A percentile compares a stretch with the other conserved stretches of the same genome.
These are phyloP conservation scores for Centropristis striata DNA, from an alignment of 2,113 vertebrate species.

Conservation along the genomic window DNA sequence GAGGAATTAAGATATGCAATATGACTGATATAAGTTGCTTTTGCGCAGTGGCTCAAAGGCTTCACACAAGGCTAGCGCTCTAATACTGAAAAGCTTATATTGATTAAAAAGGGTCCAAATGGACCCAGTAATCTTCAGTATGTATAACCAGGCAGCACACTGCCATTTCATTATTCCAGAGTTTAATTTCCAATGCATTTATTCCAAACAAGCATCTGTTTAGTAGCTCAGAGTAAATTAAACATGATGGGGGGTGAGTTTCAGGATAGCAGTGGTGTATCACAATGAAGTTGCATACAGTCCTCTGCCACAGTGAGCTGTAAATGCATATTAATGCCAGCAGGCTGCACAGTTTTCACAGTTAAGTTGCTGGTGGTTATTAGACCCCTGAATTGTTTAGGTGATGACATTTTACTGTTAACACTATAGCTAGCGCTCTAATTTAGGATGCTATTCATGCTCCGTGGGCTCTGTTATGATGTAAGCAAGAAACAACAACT, in stretches of 20 bases:
- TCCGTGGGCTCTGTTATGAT: constrained; percentile 12
- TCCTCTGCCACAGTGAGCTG: constrained; percentile 60
- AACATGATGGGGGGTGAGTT: constrained; percentile 79
- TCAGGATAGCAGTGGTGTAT: constrained; percentile 53
- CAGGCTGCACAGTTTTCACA: constrained; percentile 58
- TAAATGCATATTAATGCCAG: constrained; percentile 70
- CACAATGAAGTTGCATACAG: constrained; percentile 53
- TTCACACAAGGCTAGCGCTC: constrained; percentile 30
- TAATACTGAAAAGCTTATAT: constrained; percentile 59
- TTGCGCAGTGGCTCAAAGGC: constrained; percentile 36
- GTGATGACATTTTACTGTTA: constrained; percentile 50
- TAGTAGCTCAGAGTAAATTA: constrained; percentile 78
- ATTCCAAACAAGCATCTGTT: constrained; percentile 78
- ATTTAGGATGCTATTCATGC: constrained; percentile 23
- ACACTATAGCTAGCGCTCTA: constrained; percentile 11
- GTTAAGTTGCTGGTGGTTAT: constrained; percentile 49
- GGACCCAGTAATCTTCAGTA: constrained; percentile 57
- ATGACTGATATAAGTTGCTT: constrained; percentile 51
- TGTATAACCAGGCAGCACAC: constrained; percentile 59
- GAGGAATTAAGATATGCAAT: constrained; percentile 46
- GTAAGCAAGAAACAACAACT: constrained; percentile 5
- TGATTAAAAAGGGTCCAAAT: constrained; percentile 63
- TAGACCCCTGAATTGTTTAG: constrained; percentile 61
- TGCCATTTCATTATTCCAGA: constrained; percentile 66
- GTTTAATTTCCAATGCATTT: constrained; percentile 80